Conservation (phyloP, 2,888 invertebrate genomes). For the Himalopsyche anomala region DNA sequence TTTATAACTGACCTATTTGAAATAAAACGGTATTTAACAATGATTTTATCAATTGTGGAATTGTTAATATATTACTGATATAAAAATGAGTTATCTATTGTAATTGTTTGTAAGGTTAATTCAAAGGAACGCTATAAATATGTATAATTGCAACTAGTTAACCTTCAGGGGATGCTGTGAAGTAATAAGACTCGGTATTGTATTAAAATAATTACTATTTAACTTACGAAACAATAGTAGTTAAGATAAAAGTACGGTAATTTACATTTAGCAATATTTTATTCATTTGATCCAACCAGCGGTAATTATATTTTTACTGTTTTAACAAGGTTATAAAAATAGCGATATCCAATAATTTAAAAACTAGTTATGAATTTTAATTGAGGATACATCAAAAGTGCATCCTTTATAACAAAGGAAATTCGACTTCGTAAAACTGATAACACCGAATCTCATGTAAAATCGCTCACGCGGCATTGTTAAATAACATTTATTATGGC, state of each 20-base stretch:
- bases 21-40: neutral
- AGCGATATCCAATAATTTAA: neutral
- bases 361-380: neutral
- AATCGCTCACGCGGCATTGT: slow-evolving; percentile 5
- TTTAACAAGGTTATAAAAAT: neutral
- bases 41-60: neutral
- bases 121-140: slow-evolving; percentile 46
- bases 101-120: neutral
- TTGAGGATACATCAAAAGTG: slow-evolving; percentile 15
- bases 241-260: neutral
- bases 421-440: neutral
- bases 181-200: neutral
- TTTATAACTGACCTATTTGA: neutral
- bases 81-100: neutral
- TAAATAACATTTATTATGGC: neutral
- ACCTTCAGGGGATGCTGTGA: slow-evolving; percentile 52
- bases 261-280: neutral
- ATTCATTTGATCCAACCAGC: neutral
- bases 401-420: slow-evolving; percentile 40
- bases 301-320: slow-evolving; percentile 13
- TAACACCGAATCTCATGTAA: neutral
- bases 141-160: slow-evolving; percentile 52
- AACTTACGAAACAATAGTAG: slow-evolving; percentile 17
- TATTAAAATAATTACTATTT: neutral
- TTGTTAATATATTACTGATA: neutral